Evolutionary conservation across 2,113 vertebrate genomes (phyloP), one percentile per base, ranked within the genome.

Genomic region (Bostrychus sinensis): DNA sequence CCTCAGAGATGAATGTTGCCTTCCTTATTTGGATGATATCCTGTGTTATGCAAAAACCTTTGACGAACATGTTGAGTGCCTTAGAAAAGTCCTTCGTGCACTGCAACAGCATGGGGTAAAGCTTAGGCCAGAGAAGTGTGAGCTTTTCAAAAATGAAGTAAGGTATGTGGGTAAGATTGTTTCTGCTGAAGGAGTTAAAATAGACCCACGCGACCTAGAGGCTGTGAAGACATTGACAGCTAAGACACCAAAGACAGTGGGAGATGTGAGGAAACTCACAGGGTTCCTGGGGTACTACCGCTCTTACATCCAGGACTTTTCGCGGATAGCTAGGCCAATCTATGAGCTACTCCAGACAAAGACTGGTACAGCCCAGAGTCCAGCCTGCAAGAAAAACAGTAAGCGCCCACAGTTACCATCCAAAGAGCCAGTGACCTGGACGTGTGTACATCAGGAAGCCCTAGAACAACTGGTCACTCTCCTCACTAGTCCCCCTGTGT

Each of bases 271-370:
- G 13, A 56, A 63, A 39, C 30, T 72, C 6, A 45, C 46, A 1
- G 70, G 76, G 0, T 80, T 80, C 11, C 23, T 81, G 17, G 50
- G 64, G 1, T 79, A 81, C 14, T 81, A 46, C 5, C 50, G 13
- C 7, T 62, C 64, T 1, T 62, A 81, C 23, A 62, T 74, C 16
- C 75, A 72, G 37, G 60, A 75, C 22, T 75, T 78, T 34, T 68
- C 68, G 1, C 10, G 38, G 23, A 64, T 81, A 2, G 75, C 69
- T 3, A 74, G 69, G 7, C 69, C 70, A 1, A 68, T 81, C 19
- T 72, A 78, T 36, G 74, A 81, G 19, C 53, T 72, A 3, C 57
- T 80, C 11, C 62, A 61, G 19, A 46, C 7, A 3, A 61, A 61
- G 5, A 11, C 41, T 20, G 41, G 28, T 1, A 30, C 11, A 13